phyloP scores from a whole-genome alignment of 2,888 invertebrate genomes.

The Apamea monoglypha region DNA sequence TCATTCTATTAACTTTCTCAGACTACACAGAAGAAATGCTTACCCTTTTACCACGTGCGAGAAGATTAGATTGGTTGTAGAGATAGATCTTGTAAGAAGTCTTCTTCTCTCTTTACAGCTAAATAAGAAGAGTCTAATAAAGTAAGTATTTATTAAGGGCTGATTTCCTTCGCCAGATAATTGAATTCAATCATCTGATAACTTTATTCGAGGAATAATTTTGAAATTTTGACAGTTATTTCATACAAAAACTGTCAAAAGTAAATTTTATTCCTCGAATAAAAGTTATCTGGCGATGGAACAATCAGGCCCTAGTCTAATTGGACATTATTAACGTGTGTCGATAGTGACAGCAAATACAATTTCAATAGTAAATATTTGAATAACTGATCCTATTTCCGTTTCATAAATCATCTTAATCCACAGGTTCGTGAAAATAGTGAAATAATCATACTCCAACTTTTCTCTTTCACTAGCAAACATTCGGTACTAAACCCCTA shows the following conservation, averaged over 20 bases:
- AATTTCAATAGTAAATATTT: not conserved
- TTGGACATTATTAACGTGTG: not conserved
- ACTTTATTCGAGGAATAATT: no score
- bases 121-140: not conserved
- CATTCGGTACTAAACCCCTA: slow-evolving; percentile 25
- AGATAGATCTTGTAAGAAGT: no score
- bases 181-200: no score
- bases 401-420: slow-evolving; percentile 1
- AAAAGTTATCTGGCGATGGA: no score
- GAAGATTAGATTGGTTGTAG: slow-evolving; percentile 2
- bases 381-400: not conserved
- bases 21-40: slow-evolving; percentile 13
- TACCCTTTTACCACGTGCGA: not conserved
- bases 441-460: slow-evolving; percentile 1
- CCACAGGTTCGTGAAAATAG: not conserved
- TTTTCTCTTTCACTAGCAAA: slow-evolving; percentile 10
- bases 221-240: no score
- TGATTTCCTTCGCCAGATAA: no score
- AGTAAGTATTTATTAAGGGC: not conserved
- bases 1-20: slow-evolving; percentile 18
- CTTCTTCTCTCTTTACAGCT: not conserved
- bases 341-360: not conserved
- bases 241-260: no score
- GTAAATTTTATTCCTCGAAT: no score
- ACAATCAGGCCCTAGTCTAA: not conserved